Conservation (phyloP, 2,888 invertebrate genomes). For the Taenaris catops region DNA sequence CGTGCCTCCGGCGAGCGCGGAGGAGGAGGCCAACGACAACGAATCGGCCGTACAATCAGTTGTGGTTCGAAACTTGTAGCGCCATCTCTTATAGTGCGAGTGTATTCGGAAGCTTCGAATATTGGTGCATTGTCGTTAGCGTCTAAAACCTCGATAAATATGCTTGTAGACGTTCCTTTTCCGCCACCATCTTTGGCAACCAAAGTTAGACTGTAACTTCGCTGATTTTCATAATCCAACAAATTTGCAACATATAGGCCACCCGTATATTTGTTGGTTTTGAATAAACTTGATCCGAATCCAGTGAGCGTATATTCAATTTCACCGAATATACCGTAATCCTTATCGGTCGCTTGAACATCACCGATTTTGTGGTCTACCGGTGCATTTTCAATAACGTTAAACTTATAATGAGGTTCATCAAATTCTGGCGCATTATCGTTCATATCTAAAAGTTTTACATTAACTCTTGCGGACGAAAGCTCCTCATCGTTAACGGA, state of each 20-base stretch:
- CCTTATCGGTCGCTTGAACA: slow-evolving; percentile 84
- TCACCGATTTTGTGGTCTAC: slow-evolving; percentile 82
- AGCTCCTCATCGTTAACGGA: slow-evolving; percentile 75
- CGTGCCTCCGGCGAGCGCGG: too few relatives aligned
- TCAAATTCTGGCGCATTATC: slow-evolving; percentile 88
- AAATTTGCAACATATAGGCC: slow-evolving; percentile 82
- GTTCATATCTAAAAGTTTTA: slow-evolving; percentile 86
- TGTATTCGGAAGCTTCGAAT: slow-evolving; percentile 85
- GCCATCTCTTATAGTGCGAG: slow-evolving; percentile 87
- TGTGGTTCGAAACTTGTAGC: slow-evolving; percentile 89
- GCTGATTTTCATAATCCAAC: slow-evolving; percentile 89
- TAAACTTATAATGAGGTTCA: slow-evolving; percentile 81
- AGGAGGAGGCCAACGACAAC: slow-evolving; percentile 20
- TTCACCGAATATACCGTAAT: slow-evolving; percentile 85
- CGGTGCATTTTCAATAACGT: slow-evolving; percentile 83
- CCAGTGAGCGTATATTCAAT: slow-evolving; percentile 88
- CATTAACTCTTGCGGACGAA: slow-evolving; percentile 80
- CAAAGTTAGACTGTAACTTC: slow-evolving; percentile 88
- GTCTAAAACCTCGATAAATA: slow-evolving; percentile 85
- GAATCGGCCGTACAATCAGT: slow-evolving; percentile 84
- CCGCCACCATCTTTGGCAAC: slow-evolving; percentile 92
- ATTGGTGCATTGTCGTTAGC: slow-evolving; percentile 88
- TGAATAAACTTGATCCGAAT: slow-evolving; percentile 88
- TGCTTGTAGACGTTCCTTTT: slow-evolving; percentile 83
- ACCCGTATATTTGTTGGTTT: slow-evolving; percentile 83